Percentiles rank a stretch among this genome's conserved stretches.
These are phyloP conservation scores for Philaethria dido DNA, from an alignment of 2,888 invertebrate species.

Conservation along the genomic window DNA sequence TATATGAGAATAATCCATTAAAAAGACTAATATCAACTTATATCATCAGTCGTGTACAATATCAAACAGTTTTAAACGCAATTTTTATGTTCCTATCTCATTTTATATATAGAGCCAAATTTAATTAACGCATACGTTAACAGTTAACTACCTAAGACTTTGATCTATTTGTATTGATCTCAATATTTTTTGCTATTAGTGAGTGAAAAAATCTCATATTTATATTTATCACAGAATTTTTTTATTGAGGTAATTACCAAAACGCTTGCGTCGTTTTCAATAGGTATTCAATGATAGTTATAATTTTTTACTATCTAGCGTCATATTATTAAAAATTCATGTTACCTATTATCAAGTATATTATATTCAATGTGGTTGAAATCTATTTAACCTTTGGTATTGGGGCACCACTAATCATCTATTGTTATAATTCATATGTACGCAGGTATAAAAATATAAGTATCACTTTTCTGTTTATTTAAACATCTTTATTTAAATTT, in stretches of 20 bases:
- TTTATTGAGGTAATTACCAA: background rate
- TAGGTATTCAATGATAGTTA: slow-evolving; percentile 3
- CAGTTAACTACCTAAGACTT: slow-evolving; percentile 13
- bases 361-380: slow-evolving; percentile 49
- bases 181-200: slow-evolving; percentile 3
- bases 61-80: background rate
- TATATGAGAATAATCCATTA: background rate
- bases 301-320: slow-evolving; percentile 14
- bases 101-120: slow-evolving; percentile 1
- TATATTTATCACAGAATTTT: background rate
- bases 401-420: slow-evolving; percentile 51
- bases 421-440: slow-evolving; percentile 54
- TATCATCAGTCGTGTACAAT: background rate
- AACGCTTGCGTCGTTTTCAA: background rate
- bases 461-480: slow-evolving; percentile 39
- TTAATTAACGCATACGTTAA: slow-evolving; percentile 15
- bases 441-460: slow-evolving; percentile 40
- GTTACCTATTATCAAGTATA: slow-evolving; percentile 42
- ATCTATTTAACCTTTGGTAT: slow-evolving; percentile 52
- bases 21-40: background rate
- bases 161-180: slow-evolving; percentile 12
- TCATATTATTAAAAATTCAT: slow-evolving; percentile 37
- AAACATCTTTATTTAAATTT: slow-evolving; percentile 39
- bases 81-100: slow-evolving; percentile 3
- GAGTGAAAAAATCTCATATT: background rate